phyloP scores from a whole-genome alignment of 2,888 invertebrate genomes.

The Formica aserva region DNA sequence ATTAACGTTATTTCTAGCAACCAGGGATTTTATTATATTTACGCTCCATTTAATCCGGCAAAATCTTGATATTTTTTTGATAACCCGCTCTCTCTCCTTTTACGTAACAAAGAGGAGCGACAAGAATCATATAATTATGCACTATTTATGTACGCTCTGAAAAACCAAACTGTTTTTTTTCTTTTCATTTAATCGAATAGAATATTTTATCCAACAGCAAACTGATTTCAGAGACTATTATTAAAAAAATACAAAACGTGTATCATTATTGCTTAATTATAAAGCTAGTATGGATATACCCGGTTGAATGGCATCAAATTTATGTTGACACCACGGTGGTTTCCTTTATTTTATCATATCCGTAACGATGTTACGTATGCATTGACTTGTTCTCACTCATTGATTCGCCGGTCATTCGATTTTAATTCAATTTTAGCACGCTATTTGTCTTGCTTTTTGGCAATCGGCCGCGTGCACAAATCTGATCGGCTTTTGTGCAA shows the following conservation, averaged over 20 bases:
- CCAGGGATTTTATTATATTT: neutral
- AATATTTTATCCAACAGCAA: neutral
- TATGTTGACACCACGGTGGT: constrained; percentile 58
- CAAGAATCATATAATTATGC: neutral
- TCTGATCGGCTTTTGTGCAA: constrained; percentile 62
- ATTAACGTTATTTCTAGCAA: neutral
- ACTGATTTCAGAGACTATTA: neutral
- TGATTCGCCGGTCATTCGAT: constrained; percentile 71
- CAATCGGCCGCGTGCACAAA: constrained; percentile 66
- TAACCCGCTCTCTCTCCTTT: neutral
- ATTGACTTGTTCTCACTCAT: constrained; percentile 73
- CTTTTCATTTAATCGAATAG: constrained; percentile 41
- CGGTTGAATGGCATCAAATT: constrained; percentile 57
- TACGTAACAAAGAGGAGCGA: neutral
- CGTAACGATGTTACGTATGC: constrained; percentile 68
- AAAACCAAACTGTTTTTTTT: neutral
- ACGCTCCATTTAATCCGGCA: neutral
- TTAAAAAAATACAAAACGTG: neutral
- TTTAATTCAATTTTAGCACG: constrained; percentile 70
- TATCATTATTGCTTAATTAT: constrained; percentile 1
- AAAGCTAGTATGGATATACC: constrained; percentile 55
- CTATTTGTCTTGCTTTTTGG: constrained; percentile 71
- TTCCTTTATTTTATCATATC: constrained; percentile 66
- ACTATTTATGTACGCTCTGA: neutral
- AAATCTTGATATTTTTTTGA: neutral